A percentile compares a stretch with the other conserved stretches of the same genome.
These are phyloP conservation scores for Hycleus phaleratus DNA, from an alignment of 1,140 invertebrate species.

Conservation along the genomic window DNA sequence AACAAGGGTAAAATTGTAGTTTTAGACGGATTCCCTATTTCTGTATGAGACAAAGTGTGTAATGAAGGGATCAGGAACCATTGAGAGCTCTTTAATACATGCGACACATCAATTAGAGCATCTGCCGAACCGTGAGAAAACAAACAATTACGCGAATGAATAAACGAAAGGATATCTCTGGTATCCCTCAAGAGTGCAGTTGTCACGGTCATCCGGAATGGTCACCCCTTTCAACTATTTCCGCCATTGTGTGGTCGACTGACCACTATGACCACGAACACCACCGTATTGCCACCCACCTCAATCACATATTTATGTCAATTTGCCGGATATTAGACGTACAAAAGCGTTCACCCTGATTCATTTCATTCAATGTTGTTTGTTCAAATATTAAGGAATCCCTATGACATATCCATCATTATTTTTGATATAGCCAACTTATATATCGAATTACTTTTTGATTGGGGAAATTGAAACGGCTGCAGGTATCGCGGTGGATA, in stretches of 20 bases:
- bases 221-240: constrained; percentile 32
- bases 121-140: constrained; percentile 39
- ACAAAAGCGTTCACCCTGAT: constrained; percentile 24
- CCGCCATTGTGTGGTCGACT: constrained; percentile 20
- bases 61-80: constrained; percentile 27
- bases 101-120: constrained; percentile 39
- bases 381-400: constrained; percentile 30
- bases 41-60: constrained; percentile 21
- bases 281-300: constrained; percentile 22
- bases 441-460: constrained; percentile 34
- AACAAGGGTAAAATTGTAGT: too few species aligned
- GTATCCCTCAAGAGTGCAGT: constrained; percentile 36
- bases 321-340: constrained; percentile 32
- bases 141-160: constrained; percentile 40
- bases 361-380: constrained; percentile 19
- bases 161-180: constrained; percentile 15
- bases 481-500: constrained; percentile 16
- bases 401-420: constrained; percentile 33
- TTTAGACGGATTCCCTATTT: constrained; percentile 26
- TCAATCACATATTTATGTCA: constrained; percentile 32
- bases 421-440: constrained; percentile 34
- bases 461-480: constrained; percentile 29
- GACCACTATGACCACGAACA: constrained; percentile 28
- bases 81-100: constrained; percentile 36
- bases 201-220: constrained; percentile 35